Percentiles rank a stretch among this genome's conserved stretches.
phyloP scores from a whole-genome alignment of 2,113 vertebrate species.

The Parus major region DNA sequence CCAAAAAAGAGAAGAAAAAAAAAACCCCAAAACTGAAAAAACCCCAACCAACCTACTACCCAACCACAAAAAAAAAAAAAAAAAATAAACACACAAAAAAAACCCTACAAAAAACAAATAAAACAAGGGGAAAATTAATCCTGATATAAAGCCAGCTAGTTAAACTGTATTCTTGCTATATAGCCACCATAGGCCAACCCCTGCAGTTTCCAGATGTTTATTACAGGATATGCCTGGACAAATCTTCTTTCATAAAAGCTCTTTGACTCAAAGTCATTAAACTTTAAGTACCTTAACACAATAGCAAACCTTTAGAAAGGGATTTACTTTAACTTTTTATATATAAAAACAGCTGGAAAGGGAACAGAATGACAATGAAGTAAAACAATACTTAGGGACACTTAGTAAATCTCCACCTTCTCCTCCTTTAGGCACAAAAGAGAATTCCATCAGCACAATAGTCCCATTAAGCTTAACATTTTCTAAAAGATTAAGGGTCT shows the following conservation, averaged over 20 bases:
- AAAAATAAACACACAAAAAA: too few species aligned
- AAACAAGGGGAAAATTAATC: neutral
- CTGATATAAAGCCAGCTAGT: neutral
- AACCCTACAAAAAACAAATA: neutral
- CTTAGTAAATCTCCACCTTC: conserved; percentile 20
- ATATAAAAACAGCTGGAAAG: conserved; percentile 30
- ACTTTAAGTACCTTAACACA: conserved; percentile 46
- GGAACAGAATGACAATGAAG: conserved; percentile 15
- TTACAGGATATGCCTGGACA: conserved; percentile 39
- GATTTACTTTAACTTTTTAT: conserved; percentile 18
- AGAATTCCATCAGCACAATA: neutral
- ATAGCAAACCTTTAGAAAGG: conserved; percentile 1
- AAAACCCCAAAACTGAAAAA: too few species aligned
- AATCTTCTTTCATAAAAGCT: conserved; percentile 41
- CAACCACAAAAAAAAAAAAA: too few species aligned
- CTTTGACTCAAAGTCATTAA: conserved; percentile 19
- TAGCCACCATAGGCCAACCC: neutral
- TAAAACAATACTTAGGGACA: conserved; percentile 27
- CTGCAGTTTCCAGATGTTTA: conserved; percentile 55
- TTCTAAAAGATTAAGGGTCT: neutral
- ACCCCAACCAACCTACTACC: neutral
- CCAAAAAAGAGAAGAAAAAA: neutral
- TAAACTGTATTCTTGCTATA: neutral
- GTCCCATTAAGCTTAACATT: neutral
- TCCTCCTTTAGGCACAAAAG: neutral